Percentiles rank a stretch among this genome's conserved stretches.
Conservation (phyloP, 2,888 invertebrate genomes). For the Apodemia mormo region DNA sequence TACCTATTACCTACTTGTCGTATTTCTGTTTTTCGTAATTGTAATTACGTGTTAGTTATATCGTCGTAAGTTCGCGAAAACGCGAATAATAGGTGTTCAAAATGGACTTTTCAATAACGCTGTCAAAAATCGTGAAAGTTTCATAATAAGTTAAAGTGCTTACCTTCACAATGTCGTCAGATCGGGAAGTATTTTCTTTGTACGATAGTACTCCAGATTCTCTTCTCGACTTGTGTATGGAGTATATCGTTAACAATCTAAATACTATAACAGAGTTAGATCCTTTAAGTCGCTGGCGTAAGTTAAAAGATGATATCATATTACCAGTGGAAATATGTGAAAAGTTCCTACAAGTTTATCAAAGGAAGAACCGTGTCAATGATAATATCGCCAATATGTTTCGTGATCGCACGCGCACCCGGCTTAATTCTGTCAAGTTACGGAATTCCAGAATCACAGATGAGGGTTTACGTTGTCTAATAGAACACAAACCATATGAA, state of each 20-base stretch:
- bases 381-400: slow-evolving; percentile 88
- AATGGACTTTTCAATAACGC: slow-evolving; percentile 26
- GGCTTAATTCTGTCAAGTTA: slow-evolving; percentile 86
- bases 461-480: slow-evolving; percentile 85
- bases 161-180: slow-evolving; percentile 52
- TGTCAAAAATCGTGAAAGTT: slow-evolving; percentile 32
- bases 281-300: slow-evolving; percentile 65
- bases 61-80: slow-evolving; percentile 1
- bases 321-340: slow-evolving; percentile 89
- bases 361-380: slow-evolving; percentile 79
- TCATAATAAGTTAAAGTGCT: slow-evolving; percentile 36
- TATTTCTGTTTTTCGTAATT: slow-evolving; percentile 7
- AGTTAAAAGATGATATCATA: slow-evolving; percentile 82
- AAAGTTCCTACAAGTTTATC: slow-evolving; percentile 82
- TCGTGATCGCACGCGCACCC: slow-evolving; percentile 86
- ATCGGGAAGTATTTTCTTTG: slow-evolving; percentile 50
- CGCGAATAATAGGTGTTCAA: slow-evolving; percentile 10
- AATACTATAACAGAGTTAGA: slow-evolving; percentile 81
- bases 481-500: slow-evolving; percentile 87
- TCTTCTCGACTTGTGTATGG: slow-evolving; percentile 84
- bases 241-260: slow-evolving; percentile 83
- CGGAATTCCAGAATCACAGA: slow-evolving; percentile 88
- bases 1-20: background rate
- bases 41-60: background rate
- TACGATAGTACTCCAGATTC: slow-evolving; percentile 79